Percentiles rank a stretch among this genome's conserved stretches.
phyloP scores from a whole-genome alignment of 2,113 vertebrate genomes.

The Chaetodon trifascialis region DNA sequence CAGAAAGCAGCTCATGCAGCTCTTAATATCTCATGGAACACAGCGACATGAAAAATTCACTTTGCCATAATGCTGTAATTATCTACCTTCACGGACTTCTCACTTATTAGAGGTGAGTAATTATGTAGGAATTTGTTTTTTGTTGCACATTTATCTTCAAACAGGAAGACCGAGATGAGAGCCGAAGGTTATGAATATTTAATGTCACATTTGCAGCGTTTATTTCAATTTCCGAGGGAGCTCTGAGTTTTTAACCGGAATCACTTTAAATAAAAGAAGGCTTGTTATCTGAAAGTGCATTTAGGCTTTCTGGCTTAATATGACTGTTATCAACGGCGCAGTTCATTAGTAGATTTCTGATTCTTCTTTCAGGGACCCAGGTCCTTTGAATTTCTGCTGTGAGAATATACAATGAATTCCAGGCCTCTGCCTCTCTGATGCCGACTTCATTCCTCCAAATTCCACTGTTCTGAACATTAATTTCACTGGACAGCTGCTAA shows the following conservation, averaged over 20 bases:
- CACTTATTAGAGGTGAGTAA: conserved; percentile 35
- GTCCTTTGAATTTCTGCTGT: conserved; percentile 44
- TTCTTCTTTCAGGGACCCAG: conserved; percentile 33
- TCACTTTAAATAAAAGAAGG: conserved; percentile 62
- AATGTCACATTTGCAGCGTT: conserved; percentile 62
- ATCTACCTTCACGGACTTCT: conserved; percentile 18
- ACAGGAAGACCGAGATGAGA: conserved; percentile 36
- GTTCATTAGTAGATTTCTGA: conserved; percentile 62
- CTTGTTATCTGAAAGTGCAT: conserved; percentile 67
- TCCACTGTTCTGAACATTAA: conserved; percentile 55
- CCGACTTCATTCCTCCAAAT: conserved; percentile 35
- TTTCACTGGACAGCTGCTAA: conserved; percentile 70
- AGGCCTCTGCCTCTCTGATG: conserved; percentile 15
- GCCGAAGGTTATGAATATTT: conserved; percentile 61
- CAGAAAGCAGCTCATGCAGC: conserved; percentile 18
- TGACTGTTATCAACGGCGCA: conserved; percentile 43
- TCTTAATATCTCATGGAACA: not conserved
- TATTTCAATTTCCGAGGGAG: conserved; percentile 62
- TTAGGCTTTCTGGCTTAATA: conserved; percentile 55
- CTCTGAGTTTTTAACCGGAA: conserved; percentile 50
- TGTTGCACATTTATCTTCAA: conserved; percentile 17
- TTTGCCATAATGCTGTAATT: conserved; percentile 1
- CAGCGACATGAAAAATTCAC: not conserved
- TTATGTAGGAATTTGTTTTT: conserved; percentile 32
- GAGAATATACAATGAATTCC: conserved; percentile 41